Percentiles rank a stretch among this genome's conserved stretches.
phyloP scores from a whole-genome alignment of 1,140 invertebrate species.

The Ceratina australensis region DNA sequence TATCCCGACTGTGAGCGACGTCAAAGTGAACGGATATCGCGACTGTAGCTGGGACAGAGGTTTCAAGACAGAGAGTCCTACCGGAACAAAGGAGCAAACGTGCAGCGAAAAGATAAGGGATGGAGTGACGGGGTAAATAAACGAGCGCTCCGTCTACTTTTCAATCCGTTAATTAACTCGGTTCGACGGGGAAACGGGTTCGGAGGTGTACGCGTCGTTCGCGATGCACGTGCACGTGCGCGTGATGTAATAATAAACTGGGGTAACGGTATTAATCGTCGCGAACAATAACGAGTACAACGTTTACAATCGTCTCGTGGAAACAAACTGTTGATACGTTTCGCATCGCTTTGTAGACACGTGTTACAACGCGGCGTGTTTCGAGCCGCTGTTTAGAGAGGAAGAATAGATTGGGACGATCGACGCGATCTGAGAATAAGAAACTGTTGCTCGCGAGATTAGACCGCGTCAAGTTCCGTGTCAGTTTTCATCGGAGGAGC shows the following conservation, averaged over 20 bases:
- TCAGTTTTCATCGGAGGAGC: constrained; percentile 16
- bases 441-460: constrained; percentile 14
- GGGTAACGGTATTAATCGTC: no score
- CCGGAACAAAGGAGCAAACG: constrained; percentile 18
- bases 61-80: background rate
- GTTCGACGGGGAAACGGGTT: background rate
- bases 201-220: no score
- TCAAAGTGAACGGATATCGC: constrained; percentile 10
- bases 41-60: background rate
- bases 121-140: background rate
- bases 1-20: constrained; percentile 13
- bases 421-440: background rate
- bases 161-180: constrained; percentile 1
- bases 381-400: constrained; percentile 6
- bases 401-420: background rate
- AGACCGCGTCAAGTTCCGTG: constrained; percentile 23
- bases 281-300: no score
- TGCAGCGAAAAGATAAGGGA: constrained; percentile 1
- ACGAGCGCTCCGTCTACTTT: constrained; percentile 1
- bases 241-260: no score
- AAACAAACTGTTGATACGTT: no score
- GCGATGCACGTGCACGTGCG: background rate
- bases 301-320: no score
- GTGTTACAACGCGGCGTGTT: no score
- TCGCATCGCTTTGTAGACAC: background rate